Conservation (phyloP, 2,113 vertebrate genomes). For the Candoia aspera region DNA sequence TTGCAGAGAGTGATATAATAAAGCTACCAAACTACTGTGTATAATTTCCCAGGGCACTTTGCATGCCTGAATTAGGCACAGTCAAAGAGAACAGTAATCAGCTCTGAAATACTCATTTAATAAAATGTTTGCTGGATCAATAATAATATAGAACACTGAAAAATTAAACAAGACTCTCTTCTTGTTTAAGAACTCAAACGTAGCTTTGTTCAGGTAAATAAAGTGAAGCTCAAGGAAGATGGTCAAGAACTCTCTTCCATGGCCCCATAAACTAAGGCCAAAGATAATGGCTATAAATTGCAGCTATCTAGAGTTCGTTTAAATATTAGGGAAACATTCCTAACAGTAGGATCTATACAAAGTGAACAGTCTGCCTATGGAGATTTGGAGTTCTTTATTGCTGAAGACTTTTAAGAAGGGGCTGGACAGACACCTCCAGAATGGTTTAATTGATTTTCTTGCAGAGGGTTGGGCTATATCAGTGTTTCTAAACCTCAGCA, state of each 20-base stretch:
- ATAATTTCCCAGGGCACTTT: constrained; percentile 58
- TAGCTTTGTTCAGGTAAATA: neutral
- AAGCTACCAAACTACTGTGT: constrained; percentile 47
- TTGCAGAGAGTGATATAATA: constrained; percentile 66
- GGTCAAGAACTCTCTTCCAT: neutral
- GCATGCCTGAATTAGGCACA: constrained; percentile 48
- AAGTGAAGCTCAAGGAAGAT: neutral
- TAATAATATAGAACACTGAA: constrained; percentile 39
- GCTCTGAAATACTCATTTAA: constrained; percentile 67
- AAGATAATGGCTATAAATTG: neutral
- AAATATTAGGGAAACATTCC: neutral
- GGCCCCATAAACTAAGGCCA: neutral
- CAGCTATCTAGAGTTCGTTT: neutral
- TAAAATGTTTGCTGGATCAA: constrained; percentile 64
- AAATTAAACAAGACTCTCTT: constrained; percentile 35
- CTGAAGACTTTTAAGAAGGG: neutral
- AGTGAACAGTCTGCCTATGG: neutral
- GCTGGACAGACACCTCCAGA: no score
- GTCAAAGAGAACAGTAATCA: constrained; percentile 63
- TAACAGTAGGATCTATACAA: neutral
- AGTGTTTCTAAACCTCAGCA: neutral
- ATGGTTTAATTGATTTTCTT: neutral
- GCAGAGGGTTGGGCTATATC: neutral
- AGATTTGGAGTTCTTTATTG: neutral
- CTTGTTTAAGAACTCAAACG: neutral